Conservation (phyloP, 2,113 vertebrate species). For the Etheostoma spectabile region DNA sequence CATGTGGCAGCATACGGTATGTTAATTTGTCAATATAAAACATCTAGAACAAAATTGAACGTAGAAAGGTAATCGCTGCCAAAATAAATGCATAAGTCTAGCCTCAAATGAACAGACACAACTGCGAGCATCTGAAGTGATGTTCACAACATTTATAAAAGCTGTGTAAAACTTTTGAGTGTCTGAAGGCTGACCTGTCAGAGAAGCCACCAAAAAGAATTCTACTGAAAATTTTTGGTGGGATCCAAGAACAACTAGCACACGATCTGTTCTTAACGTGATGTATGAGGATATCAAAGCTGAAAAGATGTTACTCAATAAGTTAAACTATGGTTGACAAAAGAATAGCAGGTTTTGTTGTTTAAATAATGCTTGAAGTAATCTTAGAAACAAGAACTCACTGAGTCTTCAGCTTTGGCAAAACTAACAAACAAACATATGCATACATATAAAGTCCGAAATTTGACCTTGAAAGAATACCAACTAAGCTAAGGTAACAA, state of each 20-base stretch:
- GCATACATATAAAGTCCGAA: not conserved
- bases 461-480: not conserved
- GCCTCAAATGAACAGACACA: not conserved
- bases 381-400: constrained; percentile 7
- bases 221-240: not conserved
- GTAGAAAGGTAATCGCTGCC: not conserved
- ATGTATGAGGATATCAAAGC: not conserved
- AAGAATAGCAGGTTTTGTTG: not conserved
- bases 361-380: not conserved
- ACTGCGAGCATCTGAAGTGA: not conserved
- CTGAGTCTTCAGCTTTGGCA: constrained; percentile 16
- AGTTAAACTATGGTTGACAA: not conserved
- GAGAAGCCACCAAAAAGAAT: not conserved
- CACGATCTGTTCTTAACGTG: not conserved
- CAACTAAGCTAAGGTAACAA: not conserved
- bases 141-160: not conserved
- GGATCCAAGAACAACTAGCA: not conserved
- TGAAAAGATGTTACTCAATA: not conserved
- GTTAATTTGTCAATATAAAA: not conserved
- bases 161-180: not conserved
- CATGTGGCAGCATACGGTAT: not conserved
- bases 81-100: not conserved
- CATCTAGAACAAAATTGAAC: not conserved
- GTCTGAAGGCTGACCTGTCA: not conserved
- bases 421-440: constrained; percentile 7